Evolutionary conservation across 37 sponge, comb jelly and placozoan genomes (phyloP).

Genomic region (Cladorhizidae sp.): DNA sequence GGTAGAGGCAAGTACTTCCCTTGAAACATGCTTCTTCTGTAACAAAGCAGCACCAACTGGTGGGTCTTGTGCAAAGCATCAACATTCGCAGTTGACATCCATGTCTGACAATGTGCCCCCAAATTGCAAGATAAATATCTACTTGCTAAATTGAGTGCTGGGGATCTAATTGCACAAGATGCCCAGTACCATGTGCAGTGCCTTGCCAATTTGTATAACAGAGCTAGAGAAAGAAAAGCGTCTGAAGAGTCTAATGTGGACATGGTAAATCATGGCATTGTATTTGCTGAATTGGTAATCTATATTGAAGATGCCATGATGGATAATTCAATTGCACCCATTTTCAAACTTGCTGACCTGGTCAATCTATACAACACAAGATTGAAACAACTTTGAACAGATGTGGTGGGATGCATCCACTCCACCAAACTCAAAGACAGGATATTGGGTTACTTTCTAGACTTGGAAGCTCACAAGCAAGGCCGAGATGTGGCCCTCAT

Average conservation of each 20-base stretch:
- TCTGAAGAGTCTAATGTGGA: background rate
- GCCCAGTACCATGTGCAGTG: conserved; percentile 29
- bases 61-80: conserved; percentile 18
- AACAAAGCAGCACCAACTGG: background rate
- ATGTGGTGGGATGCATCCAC: background rate
- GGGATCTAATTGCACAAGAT: conserved; percentile 40
- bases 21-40: background rate
- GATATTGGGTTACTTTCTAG: conserved; percentile 20
- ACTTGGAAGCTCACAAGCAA: conserved; percentile 29
- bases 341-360: conserved; percentile 24
- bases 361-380: conserved; percentile 17
- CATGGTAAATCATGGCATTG: background rate
- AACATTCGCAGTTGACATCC: conserved; percentile 22
- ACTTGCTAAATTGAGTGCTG: background rate
- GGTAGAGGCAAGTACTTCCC: background rate
- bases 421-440: conserved; percentile 19
- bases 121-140: conserved; percentile 5
- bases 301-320: background rate
- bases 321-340: background rate
- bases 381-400: conserved; percentile 27
- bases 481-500: conserved; percentile 16
- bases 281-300: conserved; percentile 2
- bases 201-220: conserved; percentile 22
- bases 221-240: conserved; percentile 14
- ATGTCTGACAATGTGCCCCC: conserved; percentile 22